Percentiles rank a stretch among this genome's conserved stretches.
Evolutionary conservation across 2,797 vertebrate genomes (phyloP).

Genomic region (Urocyon cinereoargenteus): DNA sequence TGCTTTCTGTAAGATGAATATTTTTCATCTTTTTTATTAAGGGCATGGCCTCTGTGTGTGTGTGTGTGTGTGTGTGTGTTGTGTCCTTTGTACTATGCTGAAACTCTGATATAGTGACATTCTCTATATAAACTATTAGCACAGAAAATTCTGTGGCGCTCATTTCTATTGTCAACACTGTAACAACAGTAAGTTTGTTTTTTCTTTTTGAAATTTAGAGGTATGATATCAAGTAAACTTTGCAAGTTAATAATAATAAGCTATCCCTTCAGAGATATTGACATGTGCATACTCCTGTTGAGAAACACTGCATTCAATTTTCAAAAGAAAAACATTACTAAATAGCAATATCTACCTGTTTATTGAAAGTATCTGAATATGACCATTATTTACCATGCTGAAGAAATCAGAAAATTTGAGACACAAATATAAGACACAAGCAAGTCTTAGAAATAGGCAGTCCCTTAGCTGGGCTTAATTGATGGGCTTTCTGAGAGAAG

Average conservation of each 20-base stretch:
- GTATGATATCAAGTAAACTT: not conserved
- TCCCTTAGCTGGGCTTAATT: not conserved
- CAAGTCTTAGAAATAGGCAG: not conserved
- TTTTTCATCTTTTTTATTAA: not conserved
- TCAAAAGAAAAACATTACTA: not conserved
- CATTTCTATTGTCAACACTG: not conserved
- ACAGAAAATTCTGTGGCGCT: not conserved
- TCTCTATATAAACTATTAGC: not conserved
- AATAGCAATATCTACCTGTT: not conserved
- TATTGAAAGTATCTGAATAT: not conserved
- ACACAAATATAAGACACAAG: not conserved
- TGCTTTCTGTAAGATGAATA: not conserved
- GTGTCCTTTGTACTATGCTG: not conserved
- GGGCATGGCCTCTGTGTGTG: not conserved
- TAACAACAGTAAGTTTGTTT: not conserved
- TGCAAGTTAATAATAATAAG: not conserved
- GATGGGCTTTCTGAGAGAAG: not conserved
- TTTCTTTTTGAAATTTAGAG: not conserved
- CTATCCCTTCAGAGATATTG: not conserved
- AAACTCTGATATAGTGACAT: not conserved
- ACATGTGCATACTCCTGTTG: not conserved
- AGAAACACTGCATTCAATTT: not conserved
- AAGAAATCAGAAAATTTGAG: slow-evolving; percentile 6
- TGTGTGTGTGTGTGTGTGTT: not conserved
- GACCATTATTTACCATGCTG: not conserved